Base-by-base conservation (phyloP, 2,888 invertebrate genomes). In the Euzophera pinguis region DNA sequence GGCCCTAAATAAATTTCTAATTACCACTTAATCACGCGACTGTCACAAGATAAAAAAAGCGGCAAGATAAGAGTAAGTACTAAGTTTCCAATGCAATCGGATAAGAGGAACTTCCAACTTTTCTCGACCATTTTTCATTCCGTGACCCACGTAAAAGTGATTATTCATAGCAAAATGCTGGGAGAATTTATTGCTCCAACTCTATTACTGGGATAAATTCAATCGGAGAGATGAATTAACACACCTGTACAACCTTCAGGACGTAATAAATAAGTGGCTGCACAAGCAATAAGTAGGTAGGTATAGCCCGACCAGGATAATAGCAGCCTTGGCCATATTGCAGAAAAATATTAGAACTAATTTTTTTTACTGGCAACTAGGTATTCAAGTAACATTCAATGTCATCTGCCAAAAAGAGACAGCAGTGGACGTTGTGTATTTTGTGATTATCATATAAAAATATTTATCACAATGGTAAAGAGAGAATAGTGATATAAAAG, bases 21-120 rank as follows among this genome's bases (percentile, higher is more conserved):
- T 1, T 13, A 37, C 10, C 3, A 1, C 8, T 41, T 10, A 17
- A n/a, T 42, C 42, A 22, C 27, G 22, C 42, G n/a, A 27, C 22
- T 14, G 38, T 9, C 48, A 22, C 38, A 27, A 9, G 37, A 48
- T 38, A 22, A 49, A 12, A 35, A 49, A 38, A 10, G 27, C 12
- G 27, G 13, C 37, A 27, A 27, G 48, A 49, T 49, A 49, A 48
- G 38, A 38, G 5, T 22, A 27, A 38, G 48, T 22, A 32, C 32
- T 10, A 13, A 27, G 38, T 38, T 38, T 49, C 35, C 10, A 49
- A 49, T 38, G 48, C 17, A 22, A 38, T 27, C 8, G 27, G 48
- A 49, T 49, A 49, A 39, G 38, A 49, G 39, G 39, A 49, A 38
- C 13, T 38, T 49, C 13, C 27, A 47, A 47, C 14, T 49, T 49